A percentile compares a stretch with the other conserved stretches of the same genome.
These are phyloP conservation scores for Ricordea florida DNA, from an alignment of 92 coral and sea anemone species.

Conservation along the genomic window DNA sequence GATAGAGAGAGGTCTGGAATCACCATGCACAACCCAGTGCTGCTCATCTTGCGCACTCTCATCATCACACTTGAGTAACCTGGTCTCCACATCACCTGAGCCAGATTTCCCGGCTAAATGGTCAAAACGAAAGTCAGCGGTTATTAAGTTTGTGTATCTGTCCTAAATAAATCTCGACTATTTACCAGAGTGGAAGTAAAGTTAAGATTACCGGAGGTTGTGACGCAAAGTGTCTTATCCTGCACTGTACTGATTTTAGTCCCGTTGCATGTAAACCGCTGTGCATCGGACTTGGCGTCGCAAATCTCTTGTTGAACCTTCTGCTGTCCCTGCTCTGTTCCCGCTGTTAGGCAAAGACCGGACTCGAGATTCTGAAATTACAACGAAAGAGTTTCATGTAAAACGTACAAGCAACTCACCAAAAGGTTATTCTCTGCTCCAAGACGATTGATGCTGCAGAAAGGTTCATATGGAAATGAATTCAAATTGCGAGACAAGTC, in stretches of 20 bases:
- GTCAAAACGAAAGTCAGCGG: not conserved
- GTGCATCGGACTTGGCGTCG: slow-evolving; percentile 42
- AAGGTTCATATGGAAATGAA: too few species aligned
- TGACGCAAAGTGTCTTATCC: slow-evolving; percentile 55
- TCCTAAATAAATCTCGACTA: too few species aligned
- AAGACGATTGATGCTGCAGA: too few species aligned
- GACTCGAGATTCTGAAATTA: slow-evolving; percentile 65
- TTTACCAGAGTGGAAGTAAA: too few species aligned
- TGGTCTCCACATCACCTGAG: not conserved
- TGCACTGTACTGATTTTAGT: slow-evolving; percentile 40
- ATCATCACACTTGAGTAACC: slow-evolving; percentile 38
- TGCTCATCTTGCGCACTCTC: slow-evolving; percentile 40
- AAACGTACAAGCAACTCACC: too few species aligned
- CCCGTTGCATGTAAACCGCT: slow-evolving; percentile 56
- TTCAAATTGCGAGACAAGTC: too few species aligned
- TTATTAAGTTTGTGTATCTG: too few species aligned
- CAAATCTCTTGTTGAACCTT: slow-evolving; percentile 47
- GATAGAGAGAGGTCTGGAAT: slow-evolving; percentile 40
- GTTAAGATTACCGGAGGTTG: slow-evolving; percentile 59
- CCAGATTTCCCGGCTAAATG: slow-evolving; percentile 22
- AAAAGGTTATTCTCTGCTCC: too few species aligned
- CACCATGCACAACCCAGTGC: slow-evolving; percentile 57
- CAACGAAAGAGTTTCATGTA: too few species aligned
- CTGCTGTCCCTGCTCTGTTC: not conserved
- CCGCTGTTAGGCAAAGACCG: slow-evolving; percentile 54